Base-by-base conservation (phyloP, 2,888 invertebrate species). In the Chrysina gloriosa region DNA sequence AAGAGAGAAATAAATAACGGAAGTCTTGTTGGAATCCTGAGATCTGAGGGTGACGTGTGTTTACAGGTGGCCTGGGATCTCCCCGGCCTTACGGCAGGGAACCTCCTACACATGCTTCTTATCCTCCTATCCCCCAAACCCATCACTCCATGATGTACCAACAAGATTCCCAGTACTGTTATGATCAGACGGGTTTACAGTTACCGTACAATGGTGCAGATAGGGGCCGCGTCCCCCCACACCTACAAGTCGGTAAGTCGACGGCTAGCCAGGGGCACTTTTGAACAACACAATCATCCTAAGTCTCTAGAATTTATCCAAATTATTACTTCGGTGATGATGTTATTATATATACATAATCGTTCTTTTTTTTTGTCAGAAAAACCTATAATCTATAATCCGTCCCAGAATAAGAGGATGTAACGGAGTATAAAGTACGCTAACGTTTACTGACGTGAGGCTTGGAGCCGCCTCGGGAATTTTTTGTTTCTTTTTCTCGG, bases 51-150 rank as follows among this genome's bases (percentile, higher is more conserved):
- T 80, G 61, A 79, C 79, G 79, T 81, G 79, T 86, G 84, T 87
- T 61, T 86, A 77, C 86, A 87, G 87, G 87, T 86, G 86, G 86
- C 81, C 84, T 86, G 80, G 84, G 85, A 80, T 86, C 86, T 77
- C 86, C 86, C 80, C 84, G 86, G 81, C 85, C 86, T 79, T 86
- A 85, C 80, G 77, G 81, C 84, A 84, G 79, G 84, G 85, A 81
- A 81, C 85, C 80, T 77, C 83, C 81, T 76, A 81, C 81, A 79
- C 83, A 80, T 74, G 82, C 72, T 76, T 66, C 50, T 63, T 65
- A 69, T 58, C 79, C 72, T 84, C 80, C 81, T 86, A 81, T 83
- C 86, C 86, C 85, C 77, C 84, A 84, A 77, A 85, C 85, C 78
- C 78, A 80, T 79, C 79, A 82, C 80, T 84, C 84, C 81, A 80